phyloP scores from a whole-genome alignment of 92 coral and sea anemone species.

The Hydrozoanthus gracilis region DNA sequence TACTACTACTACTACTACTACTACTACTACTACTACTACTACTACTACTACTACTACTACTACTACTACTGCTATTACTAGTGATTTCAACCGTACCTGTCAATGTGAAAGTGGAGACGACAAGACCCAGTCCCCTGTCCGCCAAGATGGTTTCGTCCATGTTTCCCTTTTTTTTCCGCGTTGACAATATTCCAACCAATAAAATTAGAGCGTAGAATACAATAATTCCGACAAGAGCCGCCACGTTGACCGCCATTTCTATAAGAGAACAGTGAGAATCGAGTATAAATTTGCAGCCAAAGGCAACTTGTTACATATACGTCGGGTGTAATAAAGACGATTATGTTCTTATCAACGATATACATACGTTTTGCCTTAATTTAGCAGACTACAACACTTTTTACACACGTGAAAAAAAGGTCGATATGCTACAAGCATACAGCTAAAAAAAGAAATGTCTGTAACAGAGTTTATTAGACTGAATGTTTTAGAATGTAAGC shows the following conservation, averaged over 20 bases:
- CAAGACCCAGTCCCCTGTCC: conserved; percentile 17
- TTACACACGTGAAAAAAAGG: too few species aligned
- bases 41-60: background rate
- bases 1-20: background rate
- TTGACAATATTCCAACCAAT: conserved; percentile 24
- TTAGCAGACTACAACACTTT: too few species aligned
- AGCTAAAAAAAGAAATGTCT: too few species aligned
- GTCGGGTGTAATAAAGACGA: too few species aligned
- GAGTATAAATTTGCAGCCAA: background rate
- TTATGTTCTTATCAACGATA: too few species aligned
- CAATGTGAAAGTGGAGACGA: conserved; percentile 26
- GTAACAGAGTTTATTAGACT: too few species aligned
- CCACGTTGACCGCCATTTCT: conserved; percentile 31
- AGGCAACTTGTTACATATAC: too few species aligned
- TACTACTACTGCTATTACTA: background rate
- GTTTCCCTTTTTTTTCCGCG: background rate
- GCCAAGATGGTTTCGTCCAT: conserved; percentile 30
- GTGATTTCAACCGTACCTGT: background rate
- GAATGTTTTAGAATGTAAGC: too few species aligned
- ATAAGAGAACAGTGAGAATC: background rate
- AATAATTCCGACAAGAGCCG: conserved; percentile 12
- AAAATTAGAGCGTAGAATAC: conserved; percentile 20
- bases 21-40: background rate
- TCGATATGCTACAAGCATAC: too few species aligned
- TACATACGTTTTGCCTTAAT: too few species aligned